phyloP scores from a whole-genome alignment of 2,888 invertebrate genomes.

The Cantharis flavilabris region DNA sequence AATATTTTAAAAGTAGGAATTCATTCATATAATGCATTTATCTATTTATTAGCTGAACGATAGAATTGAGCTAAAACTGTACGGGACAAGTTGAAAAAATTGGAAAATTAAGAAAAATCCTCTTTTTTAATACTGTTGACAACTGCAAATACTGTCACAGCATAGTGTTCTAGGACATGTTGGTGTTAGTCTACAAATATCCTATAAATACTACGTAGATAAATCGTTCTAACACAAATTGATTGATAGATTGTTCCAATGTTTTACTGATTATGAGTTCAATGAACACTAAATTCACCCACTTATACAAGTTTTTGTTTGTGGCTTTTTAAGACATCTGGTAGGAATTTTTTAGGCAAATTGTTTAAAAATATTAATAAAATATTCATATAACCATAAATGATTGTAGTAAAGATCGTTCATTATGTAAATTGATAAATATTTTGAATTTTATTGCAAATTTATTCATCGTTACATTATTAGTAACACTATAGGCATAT shows the following conservation, averaged over 20 bases:
- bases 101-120: background rate
- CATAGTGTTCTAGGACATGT: background rate
- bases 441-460: background rate
- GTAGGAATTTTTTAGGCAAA: background rate
- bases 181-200: background rate
- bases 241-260: conserved; percentile 3
- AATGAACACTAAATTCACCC: conserved; percentile 3
- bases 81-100: background rate
- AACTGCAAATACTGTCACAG: background rate
- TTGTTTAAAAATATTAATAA: background rate
- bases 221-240: conserved; percentile 3
- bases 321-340: background rate
- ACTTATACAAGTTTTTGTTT: conserved; percentile 1
- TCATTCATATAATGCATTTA: too few relatives aligned
- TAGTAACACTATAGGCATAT: background rate
- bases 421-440: background rate
- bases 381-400: background rate
- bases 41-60: background rate
- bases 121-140: background rate
- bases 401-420: background rate
- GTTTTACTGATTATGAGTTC: conserved; percentile 3
- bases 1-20: background rate
- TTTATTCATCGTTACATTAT: background rate
- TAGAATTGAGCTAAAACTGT: background rate
- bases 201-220: background rate